Evolutionary conservation across 2,888 invertebrate species (phyloP).

Genomic region (Lithosia quadra): DNA sequence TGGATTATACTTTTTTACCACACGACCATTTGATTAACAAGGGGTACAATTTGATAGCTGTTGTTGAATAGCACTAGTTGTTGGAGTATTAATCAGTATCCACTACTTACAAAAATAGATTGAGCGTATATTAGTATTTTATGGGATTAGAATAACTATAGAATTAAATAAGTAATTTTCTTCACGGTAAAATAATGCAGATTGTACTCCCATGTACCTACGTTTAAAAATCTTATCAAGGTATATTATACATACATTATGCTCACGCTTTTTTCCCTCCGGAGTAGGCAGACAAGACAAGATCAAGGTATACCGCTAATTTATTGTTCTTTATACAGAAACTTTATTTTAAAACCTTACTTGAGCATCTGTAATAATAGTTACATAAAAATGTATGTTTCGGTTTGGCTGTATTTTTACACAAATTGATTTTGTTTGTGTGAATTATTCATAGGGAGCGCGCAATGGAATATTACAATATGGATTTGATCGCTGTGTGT

Average conservation of each 20-base stretch:
- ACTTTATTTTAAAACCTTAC: not conserved
- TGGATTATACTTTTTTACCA: not conserved
- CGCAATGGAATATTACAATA: slow-evolving; percentile 44
- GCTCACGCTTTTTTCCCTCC: too few relatives aligned
- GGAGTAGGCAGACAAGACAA: too few relatives aligned
- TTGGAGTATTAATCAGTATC: not conserved
- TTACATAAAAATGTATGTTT: not conserved
- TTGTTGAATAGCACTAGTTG: too few relatives aligned
- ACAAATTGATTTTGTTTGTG: slow-evolving; percentile 6
- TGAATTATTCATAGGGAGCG: slow-evolving; percentile 47
- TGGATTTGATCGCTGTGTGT: slow-evolving; percentile 39
- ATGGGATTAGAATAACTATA: not conserved
- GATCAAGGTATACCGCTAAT: not conserved
- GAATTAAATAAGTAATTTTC: not conserved
- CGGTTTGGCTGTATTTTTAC: slow-evolving; percentile 8
- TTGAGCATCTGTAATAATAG: not conserved
- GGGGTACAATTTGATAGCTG: too few relatives aligned
- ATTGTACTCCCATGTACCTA: not conserved
- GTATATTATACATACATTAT: too few relatives aligned
- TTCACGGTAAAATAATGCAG: not conserved
- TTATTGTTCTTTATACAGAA: not conserved
- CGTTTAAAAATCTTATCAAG: not conserved
- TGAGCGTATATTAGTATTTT: not conserved
- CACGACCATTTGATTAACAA: not conserved
- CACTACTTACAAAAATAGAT: not conserved